Evolutionary conservation across 2,888 invertebrate genomes (phyloP), one percentile per base, ranked within the genome.

Genomic region (Tridacna crocea): DNA sequence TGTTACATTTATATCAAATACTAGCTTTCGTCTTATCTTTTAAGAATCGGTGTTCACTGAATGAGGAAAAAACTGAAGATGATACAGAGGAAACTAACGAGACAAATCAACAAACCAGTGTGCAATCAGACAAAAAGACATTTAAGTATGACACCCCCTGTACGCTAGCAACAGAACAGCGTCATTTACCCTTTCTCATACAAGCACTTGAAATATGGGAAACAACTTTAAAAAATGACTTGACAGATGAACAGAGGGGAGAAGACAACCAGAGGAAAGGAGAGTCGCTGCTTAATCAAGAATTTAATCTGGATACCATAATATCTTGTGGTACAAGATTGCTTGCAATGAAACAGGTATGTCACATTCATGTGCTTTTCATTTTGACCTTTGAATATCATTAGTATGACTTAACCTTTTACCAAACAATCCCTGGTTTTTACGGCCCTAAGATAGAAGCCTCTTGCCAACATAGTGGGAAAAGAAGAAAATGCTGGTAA

Each of bases 121-220:
- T n/a, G 24, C 13, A 2, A n/a, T n/a, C 61, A 19, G 61, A 61
- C 61, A 24, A 61, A 4, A 13, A 46, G 6, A 19, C 36, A 46
- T 68, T 47, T 46, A 68, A 36, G n/a, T 68, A 68, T 46, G 47
- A 73, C 12, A 73, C 73, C 26, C 73, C 68, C 58, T 82, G 72
- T 24, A 82, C 85, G 10, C 47, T 85, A 19, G 78, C 80, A 65
- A 63, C 80, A 63, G 85, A 85, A 22, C 75, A 77, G 46, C n/a
- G 77, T 24, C 79, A 87, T 58, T 68, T 85, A 26, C 74, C 78
- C 24, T 83, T 72, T 26, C 83, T 89, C 47, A 82, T 83, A 12
- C 74, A 77, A 47, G 88, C 89, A 55, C 58, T 89, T 72, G 80
- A 85, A 77, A 77, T 87, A 13, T 89, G 89, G 89, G 85, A 87